phyloP scores from a whole-genome alignment of 2,888 invertebrate species.

The Eucera pruinosa region DNA sequence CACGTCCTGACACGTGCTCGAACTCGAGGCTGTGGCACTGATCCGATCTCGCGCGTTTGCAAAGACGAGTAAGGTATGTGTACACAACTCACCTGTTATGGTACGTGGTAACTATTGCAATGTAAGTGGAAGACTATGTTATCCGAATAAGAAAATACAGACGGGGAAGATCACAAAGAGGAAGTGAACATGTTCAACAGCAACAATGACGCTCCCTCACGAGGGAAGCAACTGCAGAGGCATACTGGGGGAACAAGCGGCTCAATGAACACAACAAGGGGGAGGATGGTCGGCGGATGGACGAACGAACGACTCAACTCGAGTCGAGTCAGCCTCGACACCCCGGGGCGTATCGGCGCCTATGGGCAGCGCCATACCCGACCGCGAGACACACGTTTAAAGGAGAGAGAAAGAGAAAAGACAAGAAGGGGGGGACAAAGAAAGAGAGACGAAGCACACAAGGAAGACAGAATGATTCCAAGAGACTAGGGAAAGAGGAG shows the following conservation, averaged over 20 bases:
- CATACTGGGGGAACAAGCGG: slow-evolving; percentile 72
- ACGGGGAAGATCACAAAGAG: slow-evolving; percentile 53
- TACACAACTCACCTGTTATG: slow-evolving; percentile 68
- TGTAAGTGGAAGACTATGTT: slow-evolving; percentile 48
- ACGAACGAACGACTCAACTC: slow-evolving; percentile 65
- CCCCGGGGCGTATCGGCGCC: slow-evolving; percentile 76
- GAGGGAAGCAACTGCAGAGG: slow-evolving; percentile 62
- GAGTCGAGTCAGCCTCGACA: slow-evolving; percentile 71
- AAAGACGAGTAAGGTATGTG: slow-evolving; percentile 55
- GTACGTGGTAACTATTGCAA: slow-evolving; percentile 49
- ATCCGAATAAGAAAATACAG: slow-evolving; percentile 35
- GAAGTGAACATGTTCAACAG: slow-evolving; percentile 50
- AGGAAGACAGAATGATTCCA: slow-evolving; percentile 41
- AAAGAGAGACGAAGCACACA: slow-evolving; percentile 46
- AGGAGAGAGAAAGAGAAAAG: slow-evolving; percentile 51
- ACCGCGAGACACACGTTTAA: slow-evolving; percentile 68
- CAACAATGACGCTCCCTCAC: slow-evolving; percentile 60
- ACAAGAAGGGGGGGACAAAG: slow-evolving; percentile 29
- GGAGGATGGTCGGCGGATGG: slow-evolving; percentile 74
- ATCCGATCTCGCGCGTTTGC: slow-evolving; percentile 58
- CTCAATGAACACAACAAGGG: slow-evolving; percentile 74
- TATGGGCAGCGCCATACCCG: slow-evolving; percentile 73
- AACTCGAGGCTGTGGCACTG: slow-evolving; percentile 61
- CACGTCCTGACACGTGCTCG: slow-evolving; percentile 64
- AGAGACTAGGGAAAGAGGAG: slow-evolving; percentile 50